Evolutionary conservation across 2,113 vertebrate genomes (phyloP), one percentile per base, ranked within the genome.

Genomic region (Coturnix japonica): DNA sequence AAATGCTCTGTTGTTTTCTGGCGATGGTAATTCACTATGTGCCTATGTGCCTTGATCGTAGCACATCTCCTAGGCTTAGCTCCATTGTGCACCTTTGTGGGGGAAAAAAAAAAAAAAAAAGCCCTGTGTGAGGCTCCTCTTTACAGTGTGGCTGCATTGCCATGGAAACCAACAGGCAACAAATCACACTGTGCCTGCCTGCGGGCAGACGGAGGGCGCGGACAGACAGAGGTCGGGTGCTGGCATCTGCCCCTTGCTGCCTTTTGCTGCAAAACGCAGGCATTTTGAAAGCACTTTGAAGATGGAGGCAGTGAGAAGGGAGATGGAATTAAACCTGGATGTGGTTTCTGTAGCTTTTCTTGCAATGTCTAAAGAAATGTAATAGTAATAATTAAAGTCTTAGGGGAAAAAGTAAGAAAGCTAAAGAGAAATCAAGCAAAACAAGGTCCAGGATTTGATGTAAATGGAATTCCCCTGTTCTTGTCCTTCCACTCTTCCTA

Each of bases 141-240:
- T 86, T 54, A 9, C 92, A 63, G 56, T 18, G 80, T 56, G 28
- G 87, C 90, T 86, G 81, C 57, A 95, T 97, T 93, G 95, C 88
- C 90, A 94, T 96, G 92, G 97, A 83, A 96, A 97, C 96, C 4
- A 3, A 63, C 82, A 89, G 90, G 93, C 95, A 84, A 82, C 94
- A 93, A 83, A 85, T 82, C 91, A 74, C 76, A 60, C 66, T 13
- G 11, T 3, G 87, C 71, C 72, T 83, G 84, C 35, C 87, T 88
- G 67, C 7, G 18, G 51, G 26, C 26, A 53, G 51, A 28, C 8
- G 16, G 47, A 49, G 25, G 23, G 53, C 8, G 28, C 28, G 9
- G 81, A 86, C 19, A 78, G 93, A 87, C 77, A 90, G 94, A 93
- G 94, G 94, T 96, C 80, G 33, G 7, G 65, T 6, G 12, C 78